These are phyloP conservation scores for Nezara viridula DNA, from an alignment of 2,888 invertebrate genomes.

Conservation along the genomic window DNA sequence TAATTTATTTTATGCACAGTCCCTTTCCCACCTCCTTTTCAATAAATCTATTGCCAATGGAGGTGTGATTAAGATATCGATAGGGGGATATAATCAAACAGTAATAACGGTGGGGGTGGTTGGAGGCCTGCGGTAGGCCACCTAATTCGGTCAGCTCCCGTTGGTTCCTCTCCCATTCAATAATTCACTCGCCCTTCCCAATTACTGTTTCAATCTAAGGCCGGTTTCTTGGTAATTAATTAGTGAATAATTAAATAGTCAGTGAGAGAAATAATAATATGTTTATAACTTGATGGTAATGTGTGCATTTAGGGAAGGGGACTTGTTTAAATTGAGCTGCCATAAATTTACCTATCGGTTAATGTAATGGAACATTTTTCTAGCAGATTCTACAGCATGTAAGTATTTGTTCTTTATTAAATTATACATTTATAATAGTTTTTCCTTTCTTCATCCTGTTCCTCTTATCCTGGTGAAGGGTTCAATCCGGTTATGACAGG, in stretches of 20 bases:
- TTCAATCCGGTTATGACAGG: no score
- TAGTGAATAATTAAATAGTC: not conserved
- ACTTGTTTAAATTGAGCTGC: no score
- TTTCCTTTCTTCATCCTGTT: no score
- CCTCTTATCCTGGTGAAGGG: no score
- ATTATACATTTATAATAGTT: no score
- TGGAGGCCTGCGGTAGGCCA: not conserved
- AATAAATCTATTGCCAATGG: not conserved
- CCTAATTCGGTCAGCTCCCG: constrained; percentile 10
- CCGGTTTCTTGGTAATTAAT: not conserved
- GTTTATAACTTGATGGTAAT: not conserved
- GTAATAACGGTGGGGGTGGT: not conserved
- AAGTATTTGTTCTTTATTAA: no score
- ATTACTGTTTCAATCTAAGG: not conserved
- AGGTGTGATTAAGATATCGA: constrained; percentile 3
- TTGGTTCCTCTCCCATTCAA: constrained; percentile 17
- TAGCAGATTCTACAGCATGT: no score
- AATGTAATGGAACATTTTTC: no score
- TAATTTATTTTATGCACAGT: not conserved
- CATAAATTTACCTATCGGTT: no score
- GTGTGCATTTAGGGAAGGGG: not conserved
- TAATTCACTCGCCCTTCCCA: constrained; percentile 19
- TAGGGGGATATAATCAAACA: constrained; percentile 22
- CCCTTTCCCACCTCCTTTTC: not conserved
- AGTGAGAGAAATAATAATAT: not conserved